Evolutionary conservation across 2,797 vertebrate genomes (phyloP), one percentile per base, ranked within the genome.

Genomic region (Diglossa cyanea): DNA sequence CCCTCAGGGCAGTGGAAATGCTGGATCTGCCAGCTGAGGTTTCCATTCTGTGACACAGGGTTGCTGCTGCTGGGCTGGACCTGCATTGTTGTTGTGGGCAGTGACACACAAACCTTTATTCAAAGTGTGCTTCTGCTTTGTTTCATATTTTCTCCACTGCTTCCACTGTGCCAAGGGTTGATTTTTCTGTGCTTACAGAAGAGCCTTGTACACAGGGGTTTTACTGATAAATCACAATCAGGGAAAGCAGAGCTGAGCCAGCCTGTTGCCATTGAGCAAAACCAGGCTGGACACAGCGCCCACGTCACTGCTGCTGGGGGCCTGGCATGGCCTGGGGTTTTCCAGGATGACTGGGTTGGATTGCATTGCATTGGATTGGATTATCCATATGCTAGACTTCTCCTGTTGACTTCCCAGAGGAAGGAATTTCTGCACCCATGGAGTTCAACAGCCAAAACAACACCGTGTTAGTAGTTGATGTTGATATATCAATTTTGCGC

Each of bases 211-310:
- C 4, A 0, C 3, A 17, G 24, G 24, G 9, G 9, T 44, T 74
- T 50, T 44, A 2, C 4, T 21, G 39, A 48, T 65, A 23, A 67
- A 48, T 10, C 9, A 13, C 33, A 53, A 31, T 19, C 39, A 8
- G 7, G 30, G 30, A 31, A 72, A 68, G 54, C 35, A 63, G 42
- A 83, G 44, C 50, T 66, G 28, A 73, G 48, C 31, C 86, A 63
- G 5, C 40, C n/a, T 55, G 11, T 44, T 37, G 57, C 6, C 1
- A 1, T 8, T 48, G 57, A 67, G 58, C 26, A 17, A 71, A 35
- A 45, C 26, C 19, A 33, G 50, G 20, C 51, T 47, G 2, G 1
- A 47, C 0, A 3, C 11, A 9, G 26, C 1, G 1, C 13, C 44
- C 30, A 6, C 1, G 0, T 39, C 16, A 0, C 33, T 72, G 63